Base-by-base conservation (phyloP, 2,797 vertebrate species). In the Enteromius trimaculatus region DNA sequence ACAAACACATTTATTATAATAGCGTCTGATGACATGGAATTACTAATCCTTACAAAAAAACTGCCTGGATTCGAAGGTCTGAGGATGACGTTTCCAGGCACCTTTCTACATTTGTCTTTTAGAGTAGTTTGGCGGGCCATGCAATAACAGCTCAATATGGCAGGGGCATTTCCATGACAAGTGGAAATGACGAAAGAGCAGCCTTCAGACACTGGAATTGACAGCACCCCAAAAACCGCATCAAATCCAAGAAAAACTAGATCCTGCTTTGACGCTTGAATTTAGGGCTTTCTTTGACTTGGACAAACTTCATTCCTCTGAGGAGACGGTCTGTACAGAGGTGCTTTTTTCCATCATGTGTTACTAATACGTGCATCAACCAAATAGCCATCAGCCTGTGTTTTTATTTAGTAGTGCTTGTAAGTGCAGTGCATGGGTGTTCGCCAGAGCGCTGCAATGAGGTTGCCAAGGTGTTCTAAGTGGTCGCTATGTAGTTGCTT, bases 181-280 rank as follows among this genome's bases (percentile, higher is more conserved):
- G 60, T 79, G 62, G 4, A 79, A 65, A 49, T 79, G 21, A 68
- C 37, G 10, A 68, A 79, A 79, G 31, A 68, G 7, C 44, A 68
- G 21, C 21, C 14, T 39, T 53, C 39, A 39, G 10, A 74, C 29
- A 51, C 19, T 37, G 6, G 53, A 76, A 55, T 14, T 74, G 29
- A 74, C 29, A 74, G 71, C 49, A 53, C 10, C 6, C 29, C 29
- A 34, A 74, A 53, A 74, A 34, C 71, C 14, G 53, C 34, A 37
- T 79, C 31, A 44, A 75, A 55, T 49, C 69, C 74, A 77, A 31
- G 44, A 37, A 70, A 79, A 71, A 71, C 31, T 70, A 37, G 58
- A 71, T 75, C 8, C 31, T 51, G 53, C 17, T 65, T 82, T 86
- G 75, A 60, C 14, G 31, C 60, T 79, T 44, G 70, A 83, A 80